Conservation (phyloP, 2,797 vertebrate genomes). For the Gymnoscopelus microlampas region DNA sequence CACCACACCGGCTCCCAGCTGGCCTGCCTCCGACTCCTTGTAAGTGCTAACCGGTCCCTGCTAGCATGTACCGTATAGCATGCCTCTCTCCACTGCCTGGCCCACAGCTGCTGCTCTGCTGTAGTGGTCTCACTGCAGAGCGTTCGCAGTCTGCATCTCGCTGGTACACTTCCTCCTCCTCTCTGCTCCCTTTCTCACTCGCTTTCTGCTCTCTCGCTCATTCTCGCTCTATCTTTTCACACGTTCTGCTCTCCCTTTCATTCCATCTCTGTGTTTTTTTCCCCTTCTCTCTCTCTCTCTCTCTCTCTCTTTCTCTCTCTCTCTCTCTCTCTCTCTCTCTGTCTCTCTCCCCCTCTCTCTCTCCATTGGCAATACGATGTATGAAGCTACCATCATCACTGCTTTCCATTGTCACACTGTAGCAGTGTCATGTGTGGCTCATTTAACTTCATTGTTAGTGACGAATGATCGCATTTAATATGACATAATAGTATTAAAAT, state of each 20-base stretch:
- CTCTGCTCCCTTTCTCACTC: conserved; percentile 55
- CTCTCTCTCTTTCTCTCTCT: neutral
- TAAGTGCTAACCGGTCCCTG: conserved; percentile 54
- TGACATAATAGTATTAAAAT: too few relatives aligned
- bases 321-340: too few relatives aligned
- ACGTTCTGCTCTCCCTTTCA: neutral
- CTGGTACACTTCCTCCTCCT: conserved; percentile 22
- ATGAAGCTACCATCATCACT: neutral
- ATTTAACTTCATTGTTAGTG: too few relatives aligned
- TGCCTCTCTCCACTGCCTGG: conserved; percentile 44
- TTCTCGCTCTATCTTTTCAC: too few relatives aligned
- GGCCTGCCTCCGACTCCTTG: conserved; percentile 42
- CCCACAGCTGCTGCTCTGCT: conserved; percentile 47
- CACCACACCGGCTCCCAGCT: conserved; percentile 33
- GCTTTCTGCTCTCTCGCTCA: too few relatives aligned
- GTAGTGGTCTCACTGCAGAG: conserved; percentile 26
- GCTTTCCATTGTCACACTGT: neutral
- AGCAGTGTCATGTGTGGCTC: neutral
- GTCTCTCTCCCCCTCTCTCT: too few relatives aligned
- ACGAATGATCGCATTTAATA: too few relatives aligned
- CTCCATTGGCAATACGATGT: neutral
- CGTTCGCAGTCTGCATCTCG: conserved; percentile 5
- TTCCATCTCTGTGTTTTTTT: neutral
- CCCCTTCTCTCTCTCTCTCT: neutral
- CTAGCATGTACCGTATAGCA: too few relatives aligned